A percentile compares a stretch with the other conserved stretches of the same genome.
Conservation (phyloP, 2,113 vertebrate species). For the Euleptes europaea region DNA sequence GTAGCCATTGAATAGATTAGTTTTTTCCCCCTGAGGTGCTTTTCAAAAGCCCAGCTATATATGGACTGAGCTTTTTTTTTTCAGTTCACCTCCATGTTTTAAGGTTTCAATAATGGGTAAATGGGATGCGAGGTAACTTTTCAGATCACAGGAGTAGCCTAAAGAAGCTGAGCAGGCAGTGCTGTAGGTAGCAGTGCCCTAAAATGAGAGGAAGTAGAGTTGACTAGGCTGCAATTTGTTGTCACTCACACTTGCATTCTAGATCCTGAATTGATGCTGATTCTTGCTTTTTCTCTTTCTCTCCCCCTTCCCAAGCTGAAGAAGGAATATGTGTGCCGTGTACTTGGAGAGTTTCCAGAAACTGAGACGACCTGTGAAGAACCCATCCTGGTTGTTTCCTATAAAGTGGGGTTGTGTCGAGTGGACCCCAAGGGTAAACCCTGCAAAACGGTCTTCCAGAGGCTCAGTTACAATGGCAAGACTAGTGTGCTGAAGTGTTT, state of each 20-base stretch:
- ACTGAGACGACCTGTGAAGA: slow-evolving; percentile 86
- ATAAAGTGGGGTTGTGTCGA: slow-evolving; percentile 92
- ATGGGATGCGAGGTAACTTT: no score
- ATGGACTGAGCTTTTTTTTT: not conserved
- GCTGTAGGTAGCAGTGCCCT: no score
- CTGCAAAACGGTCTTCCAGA: slow-evolving; percentile 89
- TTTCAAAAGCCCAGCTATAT: not conserved
- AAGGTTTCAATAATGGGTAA: not conserved
- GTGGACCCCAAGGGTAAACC: slow-evolving; percentile 90
- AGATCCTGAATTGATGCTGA: slow-evolving; percentile 3
- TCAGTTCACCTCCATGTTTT: not conserved
- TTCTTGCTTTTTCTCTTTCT: slow-evolving; percentile 4
- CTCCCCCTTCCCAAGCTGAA: slow-evolving; percentile 80
- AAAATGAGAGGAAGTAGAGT: not conserved
- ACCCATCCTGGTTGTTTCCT: slow-evolving; percentile 93
- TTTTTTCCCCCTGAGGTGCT: not conserved
- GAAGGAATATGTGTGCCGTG: slow-evolving; percentile 95
- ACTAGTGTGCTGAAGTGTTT: slow-evolving; percentile 89
- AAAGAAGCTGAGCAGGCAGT: rapidly evolving
- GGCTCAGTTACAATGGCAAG: slow-evolving; percentile 87
- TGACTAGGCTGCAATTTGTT: rapidly evolving
- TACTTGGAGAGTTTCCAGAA: slow-evolving; percentile 89
- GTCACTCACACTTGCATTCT: not conserved
- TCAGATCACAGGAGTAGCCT: not conserved
- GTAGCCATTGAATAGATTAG: not conserved